phyloP scores from a whole-genome alignment of 2,113 vertebrate species.

The Tachysurus fulvidraco region DNA sequence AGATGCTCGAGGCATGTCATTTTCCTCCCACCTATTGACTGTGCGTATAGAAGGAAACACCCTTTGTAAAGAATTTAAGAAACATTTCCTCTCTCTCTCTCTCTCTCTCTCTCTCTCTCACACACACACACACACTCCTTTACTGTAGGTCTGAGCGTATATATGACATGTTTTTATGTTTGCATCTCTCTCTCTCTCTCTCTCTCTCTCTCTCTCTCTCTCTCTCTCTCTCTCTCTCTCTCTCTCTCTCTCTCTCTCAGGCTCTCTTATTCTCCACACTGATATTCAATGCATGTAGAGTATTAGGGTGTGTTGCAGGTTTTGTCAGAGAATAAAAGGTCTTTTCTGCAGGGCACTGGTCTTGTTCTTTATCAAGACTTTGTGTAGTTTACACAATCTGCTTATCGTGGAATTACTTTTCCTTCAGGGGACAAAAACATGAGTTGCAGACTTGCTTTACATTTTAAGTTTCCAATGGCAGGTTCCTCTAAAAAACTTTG shows the following conservation, averaged over 20 bases:
- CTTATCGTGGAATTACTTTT: conserved; percentile 10
- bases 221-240: background rate
- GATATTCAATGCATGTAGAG: conserved; percentile 27
- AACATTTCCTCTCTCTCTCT: conserved; percentile 22
- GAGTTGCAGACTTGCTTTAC: background rate
- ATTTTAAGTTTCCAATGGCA: background rate
- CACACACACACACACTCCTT: too few species aligned
- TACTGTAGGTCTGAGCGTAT: too few species aligned
- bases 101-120: background rate
- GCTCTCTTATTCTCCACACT: conserved; percentile 15
- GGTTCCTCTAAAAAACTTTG: background rate
- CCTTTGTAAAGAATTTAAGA: conserved; percentile 43
- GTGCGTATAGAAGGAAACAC: conserved; percentile 34
- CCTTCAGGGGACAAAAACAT: background rate
- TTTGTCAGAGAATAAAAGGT: conserved; percentile 38
- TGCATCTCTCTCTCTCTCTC: conserved; percentile 17
- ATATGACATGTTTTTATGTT: too few species aligned
- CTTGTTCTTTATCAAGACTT: background rate
- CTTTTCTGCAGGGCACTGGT: conserved; percentile 27
- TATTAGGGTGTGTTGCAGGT: conserved; percentile 44
- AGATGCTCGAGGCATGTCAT: conserved; percentile 47
- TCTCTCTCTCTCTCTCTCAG: background rate
- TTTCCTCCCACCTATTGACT: conserved; percentile 34
- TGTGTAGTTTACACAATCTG: conserved; percentile 8
- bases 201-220: conserved; percentile 13